Evolutionary conservation across 2,888 invertebrate species (phyloP).

Genomic region (Parnassius apollo): DNA sequence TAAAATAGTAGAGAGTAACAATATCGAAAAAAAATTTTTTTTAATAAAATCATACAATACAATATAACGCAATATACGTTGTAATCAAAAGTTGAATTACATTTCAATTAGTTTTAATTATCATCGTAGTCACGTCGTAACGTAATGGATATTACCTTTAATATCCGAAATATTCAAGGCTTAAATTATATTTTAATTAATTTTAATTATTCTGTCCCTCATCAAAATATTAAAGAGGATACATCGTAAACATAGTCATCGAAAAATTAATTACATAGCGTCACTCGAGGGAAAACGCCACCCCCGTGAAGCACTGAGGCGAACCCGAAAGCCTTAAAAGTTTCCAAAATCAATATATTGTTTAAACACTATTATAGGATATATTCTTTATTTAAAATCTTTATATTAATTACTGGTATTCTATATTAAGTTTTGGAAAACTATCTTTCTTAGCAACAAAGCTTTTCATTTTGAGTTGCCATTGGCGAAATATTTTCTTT

Average conservation of each 20-base stretch:
- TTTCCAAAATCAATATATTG: conserved; percentile 57
- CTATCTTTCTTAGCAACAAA: not conserved
- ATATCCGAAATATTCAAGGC: too few relatives aligned
- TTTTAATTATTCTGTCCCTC: too few relatives aligned
- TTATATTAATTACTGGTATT: not conserved
- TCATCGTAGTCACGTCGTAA: too few relatives aligned
- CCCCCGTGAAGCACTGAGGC: conserved; percentile 30
- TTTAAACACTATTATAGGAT: conserved; percentile 45
- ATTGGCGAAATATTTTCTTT: conserved; percentile 31
- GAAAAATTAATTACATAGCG: conserved; percentile 30
- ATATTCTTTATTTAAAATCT: not conserved
- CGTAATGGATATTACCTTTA: too few relatives aligned
- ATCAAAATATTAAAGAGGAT: not conserved
- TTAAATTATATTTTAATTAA: too few relatives aligned
- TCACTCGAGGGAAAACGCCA: conserved; percentile 25
- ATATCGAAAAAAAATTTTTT: too few relatives aligned
- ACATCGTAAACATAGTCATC: not conserved
- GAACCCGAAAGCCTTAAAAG: conserved; percentile 38
- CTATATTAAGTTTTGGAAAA: not conserved
- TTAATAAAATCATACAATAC: too few relatives aligned
- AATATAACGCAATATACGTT: too few relatives aligned
- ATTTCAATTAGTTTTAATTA: too few relatives aligned
- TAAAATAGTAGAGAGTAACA: too few relatives aligned
- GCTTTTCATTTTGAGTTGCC: conserved; percentile 5
- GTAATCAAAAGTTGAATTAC: too few relatives aligned